phyloP scores from a whole-genome alignment of 1,140 invertebrate genomes.

The Drosophila aff. region DNA sequence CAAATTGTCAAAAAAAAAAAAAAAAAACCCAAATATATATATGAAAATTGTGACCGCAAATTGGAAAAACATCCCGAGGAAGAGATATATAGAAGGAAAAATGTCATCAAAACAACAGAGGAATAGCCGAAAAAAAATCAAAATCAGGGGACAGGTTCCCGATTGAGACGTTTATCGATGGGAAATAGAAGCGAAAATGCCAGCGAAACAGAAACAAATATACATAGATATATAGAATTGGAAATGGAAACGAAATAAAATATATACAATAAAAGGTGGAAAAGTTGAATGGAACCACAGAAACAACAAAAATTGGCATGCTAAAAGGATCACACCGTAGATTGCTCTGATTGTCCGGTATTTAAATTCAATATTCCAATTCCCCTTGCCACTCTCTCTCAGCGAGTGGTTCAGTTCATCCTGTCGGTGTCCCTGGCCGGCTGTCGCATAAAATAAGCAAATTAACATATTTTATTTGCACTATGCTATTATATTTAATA shows the following conservation, averaged over 20 bases:
- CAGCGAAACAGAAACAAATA: background rate
- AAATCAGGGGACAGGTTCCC: slow-evolving; percentile 1
- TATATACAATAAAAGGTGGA: background rate
- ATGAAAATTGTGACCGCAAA: slow-evolving; percentile 3
- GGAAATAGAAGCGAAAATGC: slow-evolving; percentile 12
- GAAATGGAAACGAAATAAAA: background rate
- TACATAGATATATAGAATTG: too few species aligned
- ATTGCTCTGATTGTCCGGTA: slow-evolving; percentile 17
- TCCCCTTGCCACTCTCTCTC: background rate
- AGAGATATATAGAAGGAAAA: too few species aligned
- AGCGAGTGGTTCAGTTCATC: background rate
- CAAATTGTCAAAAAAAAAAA: background rate
- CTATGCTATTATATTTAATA: slow-evolving; percentile 47
- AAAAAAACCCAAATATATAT: too few species aligned
- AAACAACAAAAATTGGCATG: slow-evolving; percentile 4
- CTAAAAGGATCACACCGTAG: slow-evolving; percentile 17
- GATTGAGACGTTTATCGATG: slow-evolving; percentile 19
- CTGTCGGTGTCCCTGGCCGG: background rate
- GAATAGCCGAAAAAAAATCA: background rate
- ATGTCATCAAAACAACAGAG: slow-evolving; percentile 11
- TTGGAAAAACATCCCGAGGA: background rate
- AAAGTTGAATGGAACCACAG: background rate
- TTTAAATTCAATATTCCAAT: slow-evolving; percentile 24
- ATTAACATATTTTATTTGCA: slow-evolving; percentile 59
- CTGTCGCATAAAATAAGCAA: slow-evolving; percentile 61